phyloP scores from a whole-genome alignment of 2,888 invertebrate genomes.

The Caenorhabditis panamensis region DNA sequence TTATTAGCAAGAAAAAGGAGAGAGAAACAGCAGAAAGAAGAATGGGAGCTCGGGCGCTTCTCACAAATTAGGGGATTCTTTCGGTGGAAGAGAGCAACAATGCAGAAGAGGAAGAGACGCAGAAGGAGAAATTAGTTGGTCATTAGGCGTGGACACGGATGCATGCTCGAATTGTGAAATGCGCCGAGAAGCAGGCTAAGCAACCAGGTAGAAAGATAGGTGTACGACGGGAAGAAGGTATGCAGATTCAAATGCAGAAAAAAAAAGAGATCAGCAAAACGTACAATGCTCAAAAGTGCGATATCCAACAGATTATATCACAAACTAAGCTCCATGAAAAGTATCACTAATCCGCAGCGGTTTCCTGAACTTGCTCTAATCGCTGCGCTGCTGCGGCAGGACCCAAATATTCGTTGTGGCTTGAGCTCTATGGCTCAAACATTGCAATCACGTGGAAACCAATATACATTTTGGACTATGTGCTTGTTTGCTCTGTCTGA shows the following conservation, averaged over 20 bases:
- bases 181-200: background rate
- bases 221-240: no score
- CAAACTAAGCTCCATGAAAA: background rate
- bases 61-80: constrained; percentile 26
- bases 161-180: no score
- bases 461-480: background rate
- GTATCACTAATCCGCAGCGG: background rate
- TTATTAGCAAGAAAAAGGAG: constrained; percentile 13
- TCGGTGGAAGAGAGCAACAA: constrained; percentile 2
- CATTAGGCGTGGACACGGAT: constrained; percentile 8
- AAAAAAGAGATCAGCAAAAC: background rate
- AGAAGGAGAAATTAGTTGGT: background rate
- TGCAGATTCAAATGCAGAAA: background rate
- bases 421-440: background rate
- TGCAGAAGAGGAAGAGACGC: constrained; percentile 4
- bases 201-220: background rate
- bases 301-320: no score
- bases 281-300: no score
- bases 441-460: constrained; percentile 4
- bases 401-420: background rate
- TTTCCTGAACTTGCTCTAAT: constrained; percentile 3
- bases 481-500: background rate
- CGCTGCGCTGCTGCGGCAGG: background rate
- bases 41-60: background rate
- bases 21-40: constrained; percentile 11